These are phyloP conservation scores for Onthophagus taurus DNA, from an alignment of 1,140 invertebrate species.

Conservation along the genomic window DNA sequence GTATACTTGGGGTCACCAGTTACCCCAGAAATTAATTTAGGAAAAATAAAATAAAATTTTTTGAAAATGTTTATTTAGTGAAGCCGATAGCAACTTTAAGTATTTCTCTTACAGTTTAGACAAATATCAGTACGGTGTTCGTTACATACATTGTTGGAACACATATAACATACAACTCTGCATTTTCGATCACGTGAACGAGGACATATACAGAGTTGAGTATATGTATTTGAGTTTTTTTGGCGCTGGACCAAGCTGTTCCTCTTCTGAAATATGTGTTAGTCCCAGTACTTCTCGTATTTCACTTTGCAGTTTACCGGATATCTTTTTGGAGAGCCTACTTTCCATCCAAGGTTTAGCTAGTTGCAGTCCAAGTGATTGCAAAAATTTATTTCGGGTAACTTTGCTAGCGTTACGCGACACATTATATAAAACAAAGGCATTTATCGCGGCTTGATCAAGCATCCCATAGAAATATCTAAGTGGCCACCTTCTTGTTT, in stretches of 20 bases:
- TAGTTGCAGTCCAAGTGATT: constrained; percentile 6
- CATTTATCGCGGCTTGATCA: not conserved
- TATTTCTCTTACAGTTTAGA: too few species aligned
- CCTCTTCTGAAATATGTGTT: not conserved
- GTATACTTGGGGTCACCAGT: not conserved
- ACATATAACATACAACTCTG: constrained; percentile 1
- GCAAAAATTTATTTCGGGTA: not conserved
- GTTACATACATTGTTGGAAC: too few species aligned
- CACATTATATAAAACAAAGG: constrained; percentile 4
- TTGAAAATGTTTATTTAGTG: too few species aligned
- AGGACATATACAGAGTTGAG: too few species aligned
- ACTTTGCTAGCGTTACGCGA: not conserved
- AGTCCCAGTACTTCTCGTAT: constrained; percentile 7
- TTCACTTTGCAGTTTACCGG: constrained; percentile 2
- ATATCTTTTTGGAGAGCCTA: too few species aligned
- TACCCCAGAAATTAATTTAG: constrained; percentile 2
- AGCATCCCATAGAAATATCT: too few species aligned
- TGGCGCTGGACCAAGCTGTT: not conserved
- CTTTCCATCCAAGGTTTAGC: constrained; percentile 5
- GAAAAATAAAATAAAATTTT: not conserved
- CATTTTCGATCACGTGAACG: constrained; percentile 4
- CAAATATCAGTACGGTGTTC: too few species aligned
- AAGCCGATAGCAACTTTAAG: too few species aligned
- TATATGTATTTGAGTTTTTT: not conserved
- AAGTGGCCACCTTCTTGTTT: constrained; percentile 5